Evolutionary conservation across 2,797 vertebrate genomes (phyloP), one percentile per base, ranked within the genome.

Genomic region (Telmatherina bonti): DNA sequence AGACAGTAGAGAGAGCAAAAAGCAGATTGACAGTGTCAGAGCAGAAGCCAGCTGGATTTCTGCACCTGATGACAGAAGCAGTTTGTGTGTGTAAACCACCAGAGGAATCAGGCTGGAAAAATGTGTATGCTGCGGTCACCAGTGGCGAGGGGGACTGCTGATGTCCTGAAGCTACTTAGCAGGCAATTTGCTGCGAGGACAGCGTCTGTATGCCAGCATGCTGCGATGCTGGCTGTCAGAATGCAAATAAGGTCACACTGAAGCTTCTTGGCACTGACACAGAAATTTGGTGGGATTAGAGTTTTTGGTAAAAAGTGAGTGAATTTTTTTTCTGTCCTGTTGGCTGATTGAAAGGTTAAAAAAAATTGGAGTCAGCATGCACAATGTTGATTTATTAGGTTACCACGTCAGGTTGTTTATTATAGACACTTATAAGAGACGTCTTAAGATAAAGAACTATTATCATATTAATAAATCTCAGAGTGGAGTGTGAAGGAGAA

Each of bases 91-190:
- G 59, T 59, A 63, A 53, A 69, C 56, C 74, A 62, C 56, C 16
- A 11, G 70, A 81, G 85, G 74, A 85, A 75, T 78, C 69, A 22
- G 79, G 43, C 58, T 76, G 67, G 29, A 78, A 79, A 78, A 81
- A 69, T 67, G 57, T 77, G 63, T 80, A 47, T 47, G 41, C 78
- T 72, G 78, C 70, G 61, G 55, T 79, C 78, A 58, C 68, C 71
- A 67, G 61, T 63, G 62, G 70, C 41, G 70, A 43, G 68, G 58
- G 18, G 10, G 80, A 76, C 79, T 75, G 79, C 74, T 72, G 73
- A 83, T 82, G 86, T 88, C 85, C 83, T 76, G 56, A 70, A 88
- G 86, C 83, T 89, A 80, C 86, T 90, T 88, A 84, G 74, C 66
- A 84, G 85, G 79, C 74, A 64, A 77, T 87, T 80, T 90, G 74